Evolutionary conservation across 1,140 invertebrate genomes (phyloP).

Genomic region (Cotesia typhae): DNA sequence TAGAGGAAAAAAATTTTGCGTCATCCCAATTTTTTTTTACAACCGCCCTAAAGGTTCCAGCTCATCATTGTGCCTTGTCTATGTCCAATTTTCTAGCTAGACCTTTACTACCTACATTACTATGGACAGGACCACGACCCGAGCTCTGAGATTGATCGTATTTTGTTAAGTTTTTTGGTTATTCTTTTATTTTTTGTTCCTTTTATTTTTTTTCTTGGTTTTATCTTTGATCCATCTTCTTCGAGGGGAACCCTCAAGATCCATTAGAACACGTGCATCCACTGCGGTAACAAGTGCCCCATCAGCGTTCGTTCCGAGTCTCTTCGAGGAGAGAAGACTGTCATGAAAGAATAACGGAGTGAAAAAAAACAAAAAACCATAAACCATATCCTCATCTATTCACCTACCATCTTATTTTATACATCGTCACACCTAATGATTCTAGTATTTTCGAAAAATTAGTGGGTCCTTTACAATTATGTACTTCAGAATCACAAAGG

Average conservation of each 20-base stretch:
- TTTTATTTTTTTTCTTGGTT: slow-evolving; percentile 6
- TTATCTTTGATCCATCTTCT: slow-evolving; percentile 36
- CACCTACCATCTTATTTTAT: slow-evolving; percentile 24
- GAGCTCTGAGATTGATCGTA: slow-evolving; percentile 40
- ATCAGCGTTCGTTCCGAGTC: slow-evolving; percentile 46
- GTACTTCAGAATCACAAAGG: not conserved
- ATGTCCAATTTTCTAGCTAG: slow-evolving; percentile 6
- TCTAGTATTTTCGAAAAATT: slow-evolving; percentile 37
- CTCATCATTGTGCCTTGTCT: not conserved
- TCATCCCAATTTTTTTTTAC: too few relatives aligned
- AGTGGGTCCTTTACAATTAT: slow-evolving; percentile 33
- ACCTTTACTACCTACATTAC: not conserved
- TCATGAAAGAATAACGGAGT: slow-evolving; percentile 37
- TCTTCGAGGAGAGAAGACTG: slow-evolving; percentile 19
- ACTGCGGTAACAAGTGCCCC: slow-evolving; percentile 53
- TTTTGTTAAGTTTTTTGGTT: slow-evolving; percentile 35
- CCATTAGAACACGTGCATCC: slow-evolving; percentile 59
- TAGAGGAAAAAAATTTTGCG: too few relatives aligned
- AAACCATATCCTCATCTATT: slow-evolving; percentile 30
- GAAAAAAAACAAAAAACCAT: slow-evolving; percentile 32
- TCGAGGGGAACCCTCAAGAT: slow-evolving; percentile 30
- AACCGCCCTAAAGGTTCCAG: too few relatives aligned
- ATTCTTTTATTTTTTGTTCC: slow-evolving; percentile 37
- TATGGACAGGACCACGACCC: slow-evolving; percentile 2
- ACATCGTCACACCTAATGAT: slow-evolving; percentile 38